Percentiles rank a stretch among this genome's conserved stretches.
Conservation (phyloP, 2,113 vertebrate genomes). For the Pteropus alecto region DNA sequence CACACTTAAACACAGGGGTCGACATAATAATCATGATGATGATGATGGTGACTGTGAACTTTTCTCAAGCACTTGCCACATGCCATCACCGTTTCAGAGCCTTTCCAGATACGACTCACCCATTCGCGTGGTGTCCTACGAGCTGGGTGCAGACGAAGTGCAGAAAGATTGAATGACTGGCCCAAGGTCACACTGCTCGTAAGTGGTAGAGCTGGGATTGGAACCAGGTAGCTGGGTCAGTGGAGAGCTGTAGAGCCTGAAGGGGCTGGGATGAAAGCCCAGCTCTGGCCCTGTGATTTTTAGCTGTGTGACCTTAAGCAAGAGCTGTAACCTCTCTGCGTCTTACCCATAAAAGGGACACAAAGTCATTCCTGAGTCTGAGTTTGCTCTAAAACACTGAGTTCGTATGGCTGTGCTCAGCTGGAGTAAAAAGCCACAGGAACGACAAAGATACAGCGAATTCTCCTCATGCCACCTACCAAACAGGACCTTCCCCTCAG, state of each 20-base stretch:
- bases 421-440: not conserved
- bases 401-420: not conserved
- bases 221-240: not conserved
- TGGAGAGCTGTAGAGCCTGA: not conserved
- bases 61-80: too few species aligned
- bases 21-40: fast-evolving
- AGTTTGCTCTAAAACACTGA: not conserved
- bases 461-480: not conserved
- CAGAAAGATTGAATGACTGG: not conserved
- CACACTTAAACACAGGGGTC: not conserved
- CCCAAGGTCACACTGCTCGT: not conserved
- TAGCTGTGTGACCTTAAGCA: not conserved
- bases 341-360: not conserved
- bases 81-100: not conserved
- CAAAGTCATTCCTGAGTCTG: not conserved
- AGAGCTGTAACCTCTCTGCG: not conserved
- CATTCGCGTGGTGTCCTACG: not conserved
- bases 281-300: not conserved
- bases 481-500: not conserved
- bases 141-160: not conserved
- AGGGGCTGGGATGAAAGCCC: not conserved
- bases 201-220: not conserved
- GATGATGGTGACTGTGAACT: not conserved
- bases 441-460: not conserved
- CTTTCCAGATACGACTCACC: not conserved